Conservation (phyloP, 2,888 invertebrate species). For the Lycophotia porphyrea region DNA sequence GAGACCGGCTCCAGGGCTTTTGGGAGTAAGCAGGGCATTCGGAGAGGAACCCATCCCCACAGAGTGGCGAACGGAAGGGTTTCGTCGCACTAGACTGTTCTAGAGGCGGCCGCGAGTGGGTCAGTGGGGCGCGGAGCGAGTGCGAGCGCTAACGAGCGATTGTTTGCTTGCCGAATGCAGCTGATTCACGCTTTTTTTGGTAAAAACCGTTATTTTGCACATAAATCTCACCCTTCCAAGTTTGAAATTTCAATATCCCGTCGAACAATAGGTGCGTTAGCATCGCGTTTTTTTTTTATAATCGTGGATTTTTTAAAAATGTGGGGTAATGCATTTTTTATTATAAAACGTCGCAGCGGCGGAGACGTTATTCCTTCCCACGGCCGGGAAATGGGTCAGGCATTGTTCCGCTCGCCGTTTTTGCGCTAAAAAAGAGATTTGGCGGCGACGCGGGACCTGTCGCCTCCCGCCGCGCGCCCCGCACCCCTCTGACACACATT, state of each 20-base stretch:
- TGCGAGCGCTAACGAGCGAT: constrained; percentile 66
- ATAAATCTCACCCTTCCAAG: constrained; percentile 89
- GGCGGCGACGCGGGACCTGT: constrained; percentile 80
- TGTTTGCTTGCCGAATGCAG: constrained; percentile 74
- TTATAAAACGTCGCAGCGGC: constrained; percentile 80
- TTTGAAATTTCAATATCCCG: constrained; percentile 85
- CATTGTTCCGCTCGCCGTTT: constrained; percentile 87
- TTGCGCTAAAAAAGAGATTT: constrained; percentile 89
- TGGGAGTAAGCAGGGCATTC: background rate
- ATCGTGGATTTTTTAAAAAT: constrained; percentile 83
- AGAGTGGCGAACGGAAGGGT: background rate
- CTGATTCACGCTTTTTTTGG: constrained; percentile 83
- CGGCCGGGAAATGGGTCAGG: constrained; percentile 90
- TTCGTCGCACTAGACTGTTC: background rate
- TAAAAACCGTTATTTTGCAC: constrained; percentile 89
- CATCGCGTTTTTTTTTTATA: constrained; percentile 84
- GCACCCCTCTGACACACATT: constrained; percentile 87
- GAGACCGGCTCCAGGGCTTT: background rate
- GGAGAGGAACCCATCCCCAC: background rate
- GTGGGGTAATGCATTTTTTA: constrained; percentile 90
- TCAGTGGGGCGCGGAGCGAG: constrained; percentile 25
- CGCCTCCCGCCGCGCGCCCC: constrained; percentile 75
- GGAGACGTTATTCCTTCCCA: constrained; percentile 90
- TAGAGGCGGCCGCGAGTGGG: constrained; percentile 22
- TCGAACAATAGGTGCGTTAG: constrained; percentile 82